These are phyloP conservation scores for Adrianichthys oophorus DNA, from an alignment of 2,797 vertebrate genomes.

Conservation along the genomic window DNA sequence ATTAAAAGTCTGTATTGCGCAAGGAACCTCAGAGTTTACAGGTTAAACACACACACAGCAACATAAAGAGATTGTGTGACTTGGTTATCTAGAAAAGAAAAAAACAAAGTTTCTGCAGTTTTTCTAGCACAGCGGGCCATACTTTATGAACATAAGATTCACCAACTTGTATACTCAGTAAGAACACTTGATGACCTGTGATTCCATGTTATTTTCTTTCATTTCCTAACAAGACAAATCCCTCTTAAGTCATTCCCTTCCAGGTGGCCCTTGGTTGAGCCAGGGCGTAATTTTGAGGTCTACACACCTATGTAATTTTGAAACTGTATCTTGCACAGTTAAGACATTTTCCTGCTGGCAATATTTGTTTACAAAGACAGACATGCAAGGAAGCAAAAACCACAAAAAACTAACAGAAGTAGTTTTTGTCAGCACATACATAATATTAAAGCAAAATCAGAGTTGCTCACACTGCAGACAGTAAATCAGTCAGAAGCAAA, in stretches of 20 bases:
- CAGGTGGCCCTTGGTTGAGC: background rate
- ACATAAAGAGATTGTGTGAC: slow-evolving; percentile 12
- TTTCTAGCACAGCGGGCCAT: background rate
- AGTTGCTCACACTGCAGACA: background rate
- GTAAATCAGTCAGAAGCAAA: background rate
- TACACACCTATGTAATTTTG: background rate
- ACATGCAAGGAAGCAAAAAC: background rate
- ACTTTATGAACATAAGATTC: slow-evolving; percentile 6
- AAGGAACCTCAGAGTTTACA: slow-evolving; percentile 53
- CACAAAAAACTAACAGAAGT: background rate
- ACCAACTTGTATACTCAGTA: slow-evolving; percentile 3
- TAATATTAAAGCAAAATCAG: background rate
- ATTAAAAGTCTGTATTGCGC: slow-evolving; percentile 67
- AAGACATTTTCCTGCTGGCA: background rate
- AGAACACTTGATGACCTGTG: slow-evolving; percentile 3
- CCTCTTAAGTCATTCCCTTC: background rate
- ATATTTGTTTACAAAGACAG: background rate
- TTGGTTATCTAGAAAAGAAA: slow-evolving; percentile 11
- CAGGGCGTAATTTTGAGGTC: background rate
- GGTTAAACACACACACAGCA: slow-evolving; percentile 47
- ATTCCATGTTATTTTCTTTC: background rate
- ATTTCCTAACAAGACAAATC: slow-evolving; percentile 8
- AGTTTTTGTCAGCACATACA: background rate
- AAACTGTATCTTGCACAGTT: background rate
- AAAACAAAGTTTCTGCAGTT: slow-evolving; percentile 8